Base-by-base conservation (phyloP, 2,888 invertebrate species). In the Crossocerus cetratus region DNA sequence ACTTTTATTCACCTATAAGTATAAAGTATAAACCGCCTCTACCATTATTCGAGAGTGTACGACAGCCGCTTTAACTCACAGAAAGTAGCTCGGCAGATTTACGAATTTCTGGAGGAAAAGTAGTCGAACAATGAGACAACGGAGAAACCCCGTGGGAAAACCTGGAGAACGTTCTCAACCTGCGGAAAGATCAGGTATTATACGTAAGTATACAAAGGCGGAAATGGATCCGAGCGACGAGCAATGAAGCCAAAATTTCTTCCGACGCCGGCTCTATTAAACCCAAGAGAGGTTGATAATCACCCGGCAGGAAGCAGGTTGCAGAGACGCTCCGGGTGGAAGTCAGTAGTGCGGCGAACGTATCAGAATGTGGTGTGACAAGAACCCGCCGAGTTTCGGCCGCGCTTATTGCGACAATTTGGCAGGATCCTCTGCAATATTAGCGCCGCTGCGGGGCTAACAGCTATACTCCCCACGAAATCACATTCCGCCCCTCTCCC, bases 381-480 rank as follows among this genome's bases (percentile, higher is more conserved):
- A 75, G 76, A 79, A 74, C 65, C 72, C 59, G 65, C 72, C 74
- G 69, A 53, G 71, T 65, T 64, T 54, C 32, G 74, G 70, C 76
- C 74, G 11, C 76, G 81, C 83, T 86, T 86, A 86, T 85, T 85
- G 86, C 85, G 82, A 85, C 86, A 77, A 86, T 86, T 84, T 86
- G 81, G 83, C 84, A 84, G 80, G 80, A 81, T 78, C 76, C 82
- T 78, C 75, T 80, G 68, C 79, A 76, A 85, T 86, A 86, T 86
- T 83, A 84, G 85, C 78, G 80, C 74, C 63, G 78, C 81, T 64
- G 61, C 76, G 74, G 23, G 32, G 76, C 61, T 54, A 57, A 70
- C 77, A 76, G 83, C 84, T 86, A 84, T 80, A 70, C 67, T 65
- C 5, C 22, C 14, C 65, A 42, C 65, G 45, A 65, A 58, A 79